Conservation (phyloP, 2,888 invertebrate species). For the Volucella inanis region DNA sequence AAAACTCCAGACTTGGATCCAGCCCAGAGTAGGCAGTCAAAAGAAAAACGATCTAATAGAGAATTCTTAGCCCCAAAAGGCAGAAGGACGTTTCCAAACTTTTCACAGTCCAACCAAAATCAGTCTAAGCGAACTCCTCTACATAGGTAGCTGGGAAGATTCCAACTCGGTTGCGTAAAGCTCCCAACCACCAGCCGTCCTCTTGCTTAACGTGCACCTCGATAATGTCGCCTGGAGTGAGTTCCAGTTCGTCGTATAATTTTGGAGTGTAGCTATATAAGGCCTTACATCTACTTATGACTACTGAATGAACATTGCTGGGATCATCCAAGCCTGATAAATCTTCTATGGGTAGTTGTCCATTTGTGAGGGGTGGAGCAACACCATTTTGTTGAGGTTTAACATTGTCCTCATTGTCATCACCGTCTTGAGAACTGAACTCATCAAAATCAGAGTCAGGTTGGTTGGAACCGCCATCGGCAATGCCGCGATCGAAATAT, state of each 20-base stretch:
- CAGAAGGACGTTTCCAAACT: constrained; percentile 31
- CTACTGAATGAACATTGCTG: constrained; percentile 69
- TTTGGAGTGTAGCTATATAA: constrained; percentile 94
- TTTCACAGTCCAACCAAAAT: constrained; percentile 27
- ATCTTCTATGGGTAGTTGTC: constrained; percentile 29
- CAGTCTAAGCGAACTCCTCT: constrained; percentile 86
- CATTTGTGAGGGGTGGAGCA: constrained; percentile 28
- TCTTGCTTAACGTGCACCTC: constrained; percentile 95
- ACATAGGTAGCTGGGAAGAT: constrained; percentile 98
- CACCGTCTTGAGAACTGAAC: constrained; percentile 90
- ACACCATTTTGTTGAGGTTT: constrained; percentile 64
- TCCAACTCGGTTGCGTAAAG: constrained; percentile 90
- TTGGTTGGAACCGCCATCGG: constrained; percentile 92
- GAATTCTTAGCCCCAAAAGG: constrained; percentile 29
- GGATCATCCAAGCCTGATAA: constrained; percentile 16
- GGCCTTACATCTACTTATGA: constrained; percentile 90
- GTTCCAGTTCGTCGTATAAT: constrained; percentile 92
- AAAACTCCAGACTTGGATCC: constrained; percentile 35
- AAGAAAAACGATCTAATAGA: constrained; percentile 30
- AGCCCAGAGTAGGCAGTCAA: constrained; percentile 58
- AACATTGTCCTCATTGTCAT: constrained; percentile 83
- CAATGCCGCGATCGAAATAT: constrained; percentile 82
- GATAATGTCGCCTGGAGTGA: constrained; percentile 91
- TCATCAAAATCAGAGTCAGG: constrained; percentile 94
- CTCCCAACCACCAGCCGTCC: constrained; percentile 98